These are phyloP conservation scores for Botia almorhae DNA, from an alignment of 2,797 vertebrate genomes.

Conservation along the genomic window DNA sequence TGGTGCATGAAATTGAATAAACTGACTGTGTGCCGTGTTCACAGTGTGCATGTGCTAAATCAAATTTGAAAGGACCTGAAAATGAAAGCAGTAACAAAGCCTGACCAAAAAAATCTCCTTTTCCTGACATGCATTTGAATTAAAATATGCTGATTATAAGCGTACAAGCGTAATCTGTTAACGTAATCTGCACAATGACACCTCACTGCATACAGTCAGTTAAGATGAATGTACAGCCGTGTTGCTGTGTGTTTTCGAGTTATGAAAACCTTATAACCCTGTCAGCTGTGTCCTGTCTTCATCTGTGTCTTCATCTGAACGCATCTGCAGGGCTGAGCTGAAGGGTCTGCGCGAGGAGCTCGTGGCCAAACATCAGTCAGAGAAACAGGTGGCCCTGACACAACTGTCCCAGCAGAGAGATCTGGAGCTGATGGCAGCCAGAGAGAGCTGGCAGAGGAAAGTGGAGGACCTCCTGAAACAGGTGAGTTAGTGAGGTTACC, in stretches of 20 bases:
- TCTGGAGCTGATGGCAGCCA: slow-evolving; percentile 89
- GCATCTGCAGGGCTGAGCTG: slow-evolving; percentile 87
- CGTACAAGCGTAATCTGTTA: slow-evolving; percentile 6
- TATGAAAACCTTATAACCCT: not conserved
- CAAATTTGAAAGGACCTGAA: slow-evolving; percentile 3
- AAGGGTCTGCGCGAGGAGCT: slow-evolving; percentile 90
- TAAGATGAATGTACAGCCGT: slow-evolving; percentile 18
- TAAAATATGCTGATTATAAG: slow-evolving; percentile 53
- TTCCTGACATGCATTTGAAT: slow-evolving; percentile 21
- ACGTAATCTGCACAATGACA: slow-evolving; percentile 16
- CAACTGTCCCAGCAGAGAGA: slow-evolving; percentile 93
- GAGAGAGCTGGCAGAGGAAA: slow-evolving; percentile 96
- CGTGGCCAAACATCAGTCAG: slow-evolving; percentile 88
- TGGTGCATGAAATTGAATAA: slow-evolving; percentile 30
- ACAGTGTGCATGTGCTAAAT: slow-evolving; percentile 6
- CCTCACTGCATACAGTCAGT: slow-evolving; percentile 16
- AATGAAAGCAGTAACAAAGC: slow-evolving; percentile 15
- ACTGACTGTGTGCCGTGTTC: slow-evolving; percentile 8
- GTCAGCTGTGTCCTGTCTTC: too few relatives aligned
- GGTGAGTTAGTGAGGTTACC: slow-evolving; percentile 72
- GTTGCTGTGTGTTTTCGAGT: not conserved
- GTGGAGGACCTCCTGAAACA: slow-evolving; percentile 93
- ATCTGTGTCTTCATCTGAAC: slow-evolving; percentile 11
- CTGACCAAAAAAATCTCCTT: slow-evolving; percentile 39
- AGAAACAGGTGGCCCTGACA: slow-evolving; percentile 88